Conservation (phyloP, 30 jellyfish, hydroid and myxozoan genomes). For the Catostylus mosaicus region DNA sequence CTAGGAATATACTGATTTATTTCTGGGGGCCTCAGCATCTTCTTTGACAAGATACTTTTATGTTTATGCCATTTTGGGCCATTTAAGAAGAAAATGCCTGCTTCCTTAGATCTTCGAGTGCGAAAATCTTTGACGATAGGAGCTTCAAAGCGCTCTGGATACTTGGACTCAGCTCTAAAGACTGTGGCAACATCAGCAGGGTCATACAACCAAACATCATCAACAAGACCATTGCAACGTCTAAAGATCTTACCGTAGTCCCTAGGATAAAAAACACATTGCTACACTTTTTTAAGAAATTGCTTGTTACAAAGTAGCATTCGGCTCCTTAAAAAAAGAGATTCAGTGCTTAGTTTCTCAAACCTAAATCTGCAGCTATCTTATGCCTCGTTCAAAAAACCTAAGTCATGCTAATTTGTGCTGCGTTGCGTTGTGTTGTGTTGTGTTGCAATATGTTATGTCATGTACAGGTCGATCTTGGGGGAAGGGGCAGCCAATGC, state of each 20-base stretch:
- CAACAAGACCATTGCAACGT: slow-evolving; percentile 2
- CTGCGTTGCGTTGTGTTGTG: too few species aligned
- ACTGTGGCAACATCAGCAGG: slow-evolving; percentile 62
- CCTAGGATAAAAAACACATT: too few species aligned
- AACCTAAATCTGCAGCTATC: too few species aligned
- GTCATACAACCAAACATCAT: slow-evolving; percentile 34
- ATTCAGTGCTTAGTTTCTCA: too few species aligned
- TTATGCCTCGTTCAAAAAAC: too few species aligned
- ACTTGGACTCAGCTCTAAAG: slow-evolving; percentile 49
- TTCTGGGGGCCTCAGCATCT: slow-evolving; percentile 74
- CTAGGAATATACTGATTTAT: slow-evolving; percentile 54
- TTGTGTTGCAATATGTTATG: too few species aligned
- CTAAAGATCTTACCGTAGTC: slow-evolving; percentile 37
- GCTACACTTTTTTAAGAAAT: too few species aligned
- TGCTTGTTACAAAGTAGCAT: too few species aligned
- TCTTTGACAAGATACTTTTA: slow-evolving; percentile 26
- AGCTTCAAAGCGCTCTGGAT: slow-evolving; percentile 43
- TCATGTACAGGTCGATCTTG: too few species aligned
- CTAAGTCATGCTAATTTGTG: too few species aligned
- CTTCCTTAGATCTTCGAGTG: slow-evolving; percentile 33
- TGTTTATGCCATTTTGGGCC: slow-evolving; percentile 72
- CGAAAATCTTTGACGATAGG: slow-evolving; percentile 27
- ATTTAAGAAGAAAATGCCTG: slow-evolving; percentile 75
- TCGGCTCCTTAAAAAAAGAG: too few species aligned
- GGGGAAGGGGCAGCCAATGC: too few species aligned